Evolutionary conservation across 1,140 invertebrate species (phyloP), one percentile per base, ranked within the genome.

Genomic region (Hypothenemus hampei): DNA sequence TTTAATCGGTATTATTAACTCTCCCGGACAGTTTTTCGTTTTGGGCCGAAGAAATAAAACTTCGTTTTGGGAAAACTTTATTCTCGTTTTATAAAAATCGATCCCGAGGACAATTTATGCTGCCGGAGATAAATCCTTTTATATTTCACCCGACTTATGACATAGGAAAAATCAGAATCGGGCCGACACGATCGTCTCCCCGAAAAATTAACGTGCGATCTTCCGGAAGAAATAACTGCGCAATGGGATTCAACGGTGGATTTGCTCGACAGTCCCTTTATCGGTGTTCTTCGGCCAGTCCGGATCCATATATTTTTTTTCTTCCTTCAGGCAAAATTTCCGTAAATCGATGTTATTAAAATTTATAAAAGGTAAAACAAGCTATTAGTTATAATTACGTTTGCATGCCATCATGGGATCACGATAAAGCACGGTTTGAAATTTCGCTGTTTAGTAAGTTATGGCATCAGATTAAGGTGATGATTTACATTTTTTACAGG

Each of bases 331-430:
- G 26, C 35, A 53, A 58, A 60, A n/a, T n/a, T n/a, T n/a, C n/a
- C n/a, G n/a, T n/a, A n/a, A 61, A 52, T 49, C 47, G 59, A 64
- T 56, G 53, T 57, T 57, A 57, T 57, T 23, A 57, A 57, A 66
- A 65, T 68, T 66, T 66, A 65, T 66, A 68, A 60, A 62, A 63
- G n/a, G 57, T 62, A 63, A 66, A 67, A 68, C 63, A 68, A 69
- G 61, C 64, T 65, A 69, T 68, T 68, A 69, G 65, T 66, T 69
- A 68, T 69, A 69, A 69, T 69, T 68, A 69, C 64, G 62, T 69
- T n/a, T 65, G 68, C 68, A 67, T 69, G 68, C 59, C 50, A n/a
- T n/a, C 50, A 45, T 58, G 50, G 36, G 53, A 68, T 68, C 66
- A 57, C 56, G 66, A 68, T 67, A 66, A 55, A 43, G 33, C 45